phyloP scores from a whole-genome alignment of 2,113 vertebrate genomes.

The Furnarius figulus region DNA sequence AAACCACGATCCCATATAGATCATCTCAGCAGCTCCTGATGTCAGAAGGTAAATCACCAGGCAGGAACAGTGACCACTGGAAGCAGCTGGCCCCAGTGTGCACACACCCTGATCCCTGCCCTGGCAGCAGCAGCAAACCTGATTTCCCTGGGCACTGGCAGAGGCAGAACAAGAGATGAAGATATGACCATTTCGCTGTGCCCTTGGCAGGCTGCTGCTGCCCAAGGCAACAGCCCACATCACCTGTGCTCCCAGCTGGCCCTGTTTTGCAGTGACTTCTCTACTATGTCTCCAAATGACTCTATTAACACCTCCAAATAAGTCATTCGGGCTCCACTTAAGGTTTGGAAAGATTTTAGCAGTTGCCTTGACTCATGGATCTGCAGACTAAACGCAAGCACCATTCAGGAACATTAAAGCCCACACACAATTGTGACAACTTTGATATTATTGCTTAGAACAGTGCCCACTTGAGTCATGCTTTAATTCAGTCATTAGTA shows the following conservation, averaged over 20 bases:
- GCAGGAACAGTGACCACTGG: background rate
- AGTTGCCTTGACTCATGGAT: background rate
- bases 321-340: background rate
- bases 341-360: background rate
- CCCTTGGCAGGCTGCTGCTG: slow-evolving; percentile 7
- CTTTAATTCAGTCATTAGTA: slow-evolving; percentile 7
- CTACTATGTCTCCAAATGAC: background rate
- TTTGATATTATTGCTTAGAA: background rate
- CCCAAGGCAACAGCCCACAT: slow-evolving; percentile 8
- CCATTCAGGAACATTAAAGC: slow-evolving; percentile 8
- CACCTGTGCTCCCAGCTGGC: background rate
- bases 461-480: background rate
- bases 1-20: background rate
- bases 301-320: background rate
- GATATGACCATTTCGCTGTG: background rate
- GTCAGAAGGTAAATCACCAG: background rate
- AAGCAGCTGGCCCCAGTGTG: background rate
- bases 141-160: background rate
- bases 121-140: background rate
- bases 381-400: background rate
- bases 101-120: background rate
- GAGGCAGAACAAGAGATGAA: background rate
- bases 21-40: background rate
- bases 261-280: background rate
- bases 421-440: background rate